Conservation (phyloP, 2,113 vertebrate genomes). For the Thunnus thynnus region DNA sequence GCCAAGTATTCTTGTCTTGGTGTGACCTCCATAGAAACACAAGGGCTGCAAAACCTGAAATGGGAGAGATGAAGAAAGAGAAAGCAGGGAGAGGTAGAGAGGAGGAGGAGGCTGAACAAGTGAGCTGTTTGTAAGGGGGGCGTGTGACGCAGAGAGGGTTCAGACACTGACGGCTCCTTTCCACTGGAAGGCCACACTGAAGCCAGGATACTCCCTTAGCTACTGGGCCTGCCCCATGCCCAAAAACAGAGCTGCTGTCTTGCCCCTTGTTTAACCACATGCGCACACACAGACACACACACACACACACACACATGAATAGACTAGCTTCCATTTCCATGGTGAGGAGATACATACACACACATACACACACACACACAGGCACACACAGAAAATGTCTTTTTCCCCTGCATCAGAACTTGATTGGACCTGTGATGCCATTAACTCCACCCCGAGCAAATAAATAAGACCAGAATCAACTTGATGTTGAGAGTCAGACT, state of each 20-base stretch:
- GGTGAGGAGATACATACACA: constrained; percentile 42
- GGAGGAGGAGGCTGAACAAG: background rate
- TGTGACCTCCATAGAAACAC: constrained; percentile 34
- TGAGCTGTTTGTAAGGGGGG: background rate
- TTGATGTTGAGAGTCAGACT: constrained; percentile 39
- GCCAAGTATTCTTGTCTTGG: constrained; percentile 2
- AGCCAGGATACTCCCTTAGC: constrained; percentile 60
- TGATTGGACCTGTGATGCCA: constrained; percentile 76
- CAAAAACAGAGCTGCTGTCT: constrained; percentile 64
- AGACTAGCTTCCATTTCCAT: constrained; percentile 46
- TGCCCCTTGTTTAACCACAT: constrained; percentile 48
- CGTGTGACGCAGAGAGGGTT: constrained; percentile 62
- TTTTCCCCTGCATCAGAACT: constrained; percentile 53
- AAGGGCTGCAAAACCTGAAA: background rate
- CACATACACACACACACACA: background rate
- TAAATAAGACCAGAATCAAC: constrained; percentile 57
- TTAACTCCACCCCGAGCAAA: constrained; percentile 78
- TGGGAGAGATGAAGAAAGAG: background rate
- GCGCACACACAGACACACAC: constrained; percentile 5
- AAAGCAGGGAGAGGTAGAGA: background rate
- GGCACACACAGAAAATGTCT: constrained; percentile 20
- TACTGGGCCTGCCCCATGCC: constrained; percentile 59
- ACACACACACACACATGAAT: constrained; percentile 24
- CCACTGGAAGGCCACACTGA: constrained; percentile 54
- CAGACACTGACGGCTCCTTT: constrained; percentile 50